Evolutionary conservation across 2,113 vertebrate genomes (phyloP).

Genomic region (Esox niger): DNA sequence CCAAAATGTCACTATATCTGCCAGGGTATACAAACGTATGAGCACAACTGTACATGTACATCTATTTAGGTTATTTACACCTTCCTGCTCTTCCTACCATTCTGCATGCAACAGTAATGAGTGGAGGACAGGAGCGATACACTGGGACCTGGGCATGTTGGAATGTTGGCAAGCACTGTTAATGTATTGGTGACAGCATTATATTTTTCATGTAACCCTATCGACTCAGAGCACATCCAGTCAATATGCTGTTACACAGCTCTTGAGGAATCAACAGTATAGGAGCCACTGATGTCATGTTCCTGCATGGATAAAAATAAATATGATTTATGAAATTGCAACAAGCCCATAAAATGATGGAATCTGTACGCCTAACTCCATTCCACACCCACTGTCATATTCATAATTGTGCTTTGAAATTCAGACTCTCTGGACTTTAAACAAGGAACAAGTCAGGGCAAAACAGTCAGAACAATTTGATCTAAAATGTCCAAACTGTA

Average conservation of each 20-base stretch:
- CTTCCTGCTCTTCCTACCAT: conserved; percentile 45
- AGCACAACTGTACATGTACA: background rate
- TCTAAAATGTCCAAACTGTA: conserved; percentile 34
- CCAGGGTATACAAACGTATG: too few species aligned
- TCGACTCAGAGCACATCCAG: too few species aligned
- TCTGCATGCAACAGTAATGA: conserved; percentile 20
- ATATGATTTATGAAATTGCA: background rate
- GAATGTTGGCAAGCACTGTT: conserved; percentile 5
- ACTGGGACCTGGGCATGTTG: conserved; percentile 16
- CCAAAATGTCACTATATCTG: too few species aligned
- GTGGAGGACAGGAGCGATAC: conserved; percentile 18
- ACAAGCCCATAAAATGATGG: background rate
- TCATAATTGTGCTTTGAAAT: conserved; percentile 22
- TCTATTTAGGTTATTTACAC: conserved; percentile 49
- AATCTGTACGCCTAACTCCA: conserved; percentile 16
- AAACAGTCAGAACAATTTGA: conserved; percentile 27
- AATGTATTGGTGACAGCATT: background rate
- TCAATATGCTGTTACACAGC: background rate
- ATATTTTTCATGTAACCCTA: background rate
- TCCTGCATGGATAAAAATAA: too few species aligned
- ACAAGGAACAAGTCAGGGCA: background rate
- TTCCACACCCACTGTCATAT: conserved; percentile 25
- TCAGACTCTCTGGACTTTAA: conserved; percentile 35
- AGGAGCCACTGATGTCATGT: too few species aligned
- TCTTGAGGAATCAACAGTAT: background rate